Evolutionary conservation across 2,888 invertebrate species (phyloP), one percentile per base, ranked within the genome.

Genomic region (Leucoptera coffeella): DNA sequence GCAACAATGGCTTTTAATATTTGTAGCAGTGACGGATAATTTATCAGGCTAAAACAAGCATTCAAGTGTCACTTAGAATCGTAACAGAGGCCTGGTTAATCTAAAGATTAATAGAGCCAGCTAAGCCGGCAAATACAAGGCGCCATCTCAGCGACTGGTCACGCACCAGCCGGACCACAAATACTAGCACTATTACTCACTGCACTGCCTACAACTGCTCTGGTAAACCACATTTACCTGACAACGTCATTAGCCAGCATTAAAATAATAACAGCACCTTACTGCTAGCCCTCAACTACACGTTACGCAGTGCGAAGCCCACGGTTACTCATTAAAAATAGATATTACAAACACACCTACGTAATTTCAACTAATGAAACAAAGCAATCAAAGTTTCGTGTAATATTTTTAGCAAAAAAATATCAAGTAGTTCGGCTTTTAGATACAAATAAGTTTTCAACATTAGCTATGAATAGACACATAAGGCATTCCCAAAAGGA

Each of bases 241-340:
- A 47, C 43, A 38, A 47, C 43, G 38, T 51, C 45, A 60, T 56
- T 56, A 53, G 41, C 41, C 41, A 39, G 45, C 47, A 60, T 55
- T 53, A 55, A 50, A 53, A 49, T 58, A 55, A 60, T 53, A 53
- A 49, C 45, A 43, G 40, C 38, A 38, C 36, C 30, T n/a, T n/a
- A n/a, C n/a, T n/a, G n/a, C n/a, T n/a, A n/a, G n/a, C n/a, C n/a
- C n/a, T n/a, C n/a, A n/a, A n/a, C n/a, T n/a, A n/a, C n/a, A n/a
- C n/a, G n/a, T n/a, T n/a, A n/a, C n/a, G n/a, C n/a, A n/a, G n/a
- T n/a, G n/a, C n/a, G n/a, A n/a, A n/a, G n/a, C n/a, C n/a, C n/a
- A n/a, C n/a, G n/a, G n/a, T n/a, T n/a, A n/a, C n/a, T n/a, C n/a
- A n/a, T n/a, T n/a, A n/a, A n/a, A n/a, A n/a, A n/a, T n/a, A n/a